Percentiles rank a stretch among this genome's conserved stretches.
Conservation (phyloP, 2,797 vertebrate species). For the Rhadinocentrus ornatus region DNA sequence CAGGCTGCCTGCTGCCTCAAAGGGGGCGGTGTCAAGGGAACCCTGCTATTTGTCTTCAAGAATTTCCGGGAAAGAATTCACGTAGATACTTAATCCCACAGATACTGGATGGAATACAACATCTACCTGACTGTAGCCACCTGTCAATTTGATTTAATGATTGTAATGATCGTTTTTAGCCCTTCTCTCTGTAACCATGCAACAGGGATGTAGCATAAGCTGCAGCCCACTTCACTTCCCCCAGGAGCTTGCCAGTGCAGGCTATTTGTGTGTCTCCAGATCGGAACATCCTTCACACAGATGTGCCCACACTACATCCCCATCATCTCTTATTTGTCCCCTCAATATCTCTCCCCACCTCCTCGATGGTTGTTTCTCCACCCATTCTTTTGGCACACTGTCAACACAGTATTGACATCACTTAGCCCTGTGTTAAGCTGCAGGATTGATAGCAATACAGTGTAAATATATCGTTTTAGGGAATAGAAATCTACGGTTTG, state of each 20-base stretch:
- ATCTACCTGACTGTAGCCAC: constrained; percentile 71
- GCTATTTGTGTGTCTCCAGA: constrained; percentile 51
- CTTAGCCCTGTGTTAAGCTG: constrained; percentile 53
- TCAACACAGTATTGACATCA: constrained; percentile 53
- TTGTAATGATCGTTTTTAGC: constrained; percentile 78
- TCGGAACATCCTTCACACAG: constrained; percentile 47
- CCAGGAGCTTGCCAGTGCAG: constrained; percentile 29
- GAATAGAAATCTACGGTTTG: constrained; percentile 23
- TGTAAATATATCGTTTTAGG: constrained; percentile 61
- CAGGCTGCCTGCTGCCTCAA: constrained; percentile 75
- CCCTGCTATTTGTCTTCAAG: constrained; percentile 81
- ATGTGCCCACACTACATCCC: constrained; percentile 42
- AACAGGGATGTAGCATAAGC: constrained; percentile 41
- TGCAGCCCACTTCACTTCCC: constrained; percentile 43
- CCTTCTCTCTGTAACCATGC: constrained; percentile 43
- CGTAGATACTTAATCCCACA: constrained; percentile 73
- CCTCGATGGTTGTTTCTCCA: constrained; percentile 27
- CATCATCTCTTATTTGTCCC: constrained; percentile 48
- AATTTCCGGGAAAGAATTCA: constrained; percentile 79
- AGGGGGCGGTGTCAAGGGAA: constrained; percentile 74
- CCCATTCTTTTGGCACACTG: constrained; percentile 59
- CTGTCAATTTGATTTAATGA: constrained; percentile 82
- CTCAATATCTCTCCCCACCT: constrained; percentile 29
- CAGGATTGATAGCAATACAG: constrained; percentile 47
- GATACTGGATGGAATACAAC: constrained; percentile 66